Evolutionary conservation across 2,888 invertebrate genomes (phyloP).

Genomic region (Nemurella pictetii): DNA sequence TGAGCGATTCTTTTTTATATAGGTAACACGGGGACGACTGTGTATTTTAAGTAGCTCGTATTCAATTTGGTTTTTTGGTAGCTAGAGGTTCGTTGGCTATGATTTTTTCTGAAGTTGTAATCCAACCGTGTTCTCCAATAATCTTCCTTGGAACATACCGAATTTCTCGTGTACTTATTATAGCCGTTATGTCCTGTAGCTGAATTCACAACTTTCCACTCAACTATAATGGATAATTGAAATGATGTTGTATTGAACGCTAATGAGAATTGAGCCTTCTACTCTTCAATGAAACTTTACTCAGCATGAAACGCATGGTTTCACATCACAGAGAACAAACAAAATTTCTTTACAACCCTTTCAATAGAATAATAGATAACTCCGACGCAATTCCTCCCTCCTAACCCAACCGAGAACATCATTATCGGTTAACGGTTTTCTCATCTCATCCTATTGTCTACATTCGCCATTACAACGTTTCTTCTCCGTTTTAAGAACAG

Average conservation of each 20-base stretch:
- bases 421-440: slow-evolving; percentile 25
- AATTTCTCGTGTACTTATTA: too few species aligned
- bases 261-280: neutral
- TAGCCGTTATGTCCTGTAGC: too few species aligned
- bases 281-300: neutral
- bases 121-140: too few species aligned
- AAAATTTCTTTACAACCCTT: slow-evolving; percentile 10
- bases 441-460: neutral
- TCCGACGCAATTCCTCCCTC: neutral
- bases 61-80: too few species aligned
- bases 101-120: too few species aligned
- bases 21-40: too few species aligned
- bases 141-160: too few species aligned
- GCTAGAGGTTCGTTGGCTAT: too few species aligned
- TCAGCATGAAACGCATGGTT: slow-evolving; percentile 1
- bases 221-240: neutral
- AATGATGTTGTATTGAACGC: neutral
- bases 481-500: neutral
- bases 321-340: neutral
- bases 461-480: neutral
- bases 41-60: too few species aligned
- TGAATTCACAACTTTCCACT: too few species aligned
- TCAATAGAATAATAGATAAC: slow-evolving; percentile 16
- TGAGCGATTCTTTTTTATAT: too few species aligned
- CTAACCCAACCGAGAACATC: slow-evolving; percentile 9